Percentiles rank a stretch among this genome's conserved stretches.
These are phyloP conservation scores for Enteromius fasciolatus DNA, from an alignment of 2,797 vertebrate species.

Conservation along the genomic window DNA sequence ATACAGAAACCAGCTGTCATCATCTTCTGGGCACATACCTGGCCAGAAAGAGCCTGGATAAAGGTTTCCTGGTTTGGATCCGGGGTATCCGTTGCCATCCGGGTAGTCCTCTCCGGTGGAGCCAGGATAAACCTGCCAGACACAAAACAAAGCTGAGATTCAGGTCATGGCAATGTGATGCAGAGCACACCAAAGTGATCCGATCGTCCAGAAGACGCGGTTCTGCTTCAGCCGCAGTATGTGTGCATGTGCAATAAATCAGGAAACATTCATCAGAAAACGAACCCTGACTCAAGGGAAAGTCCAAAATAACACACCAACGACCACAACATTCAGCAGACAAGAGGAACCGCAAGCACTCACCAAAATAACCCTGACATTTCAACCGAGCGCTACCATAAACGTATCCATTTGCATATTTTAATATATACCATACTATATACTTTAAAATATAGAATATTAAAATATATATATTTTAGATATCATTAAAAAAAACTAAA, in stretches of 20 bases:
- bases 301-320: constrained; percentile 47
- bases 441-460: neutral
- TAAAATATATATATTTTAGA: too few relatives aligned
- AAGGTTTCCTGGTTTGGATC: constrained; percentile 85
- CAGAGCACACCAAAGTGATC: neutral
- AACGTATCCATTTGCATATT: neutral
- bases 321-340: neutral
- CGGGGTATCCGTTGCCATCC: constrained; percentile 82
- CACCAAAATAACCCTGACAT: neutral
- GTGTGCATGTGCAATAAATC: constrained; percentile 46
- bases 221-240: constrained; percentile 31
- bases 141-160: constrained; percentile 3
- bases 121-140: constrained; percentile 70
- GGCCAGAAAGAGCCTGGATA: constrained; percentile 90
- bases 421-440: neutral
- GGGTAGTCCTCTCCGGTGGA: constrained; percentile 91
- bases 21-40: constrained; percentile 74
- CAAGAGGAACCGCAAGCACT: neutral
- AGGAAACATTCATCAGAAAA: constrained; percentile 53
- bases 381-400: neutral
- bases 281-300: constrained; percentile 52
- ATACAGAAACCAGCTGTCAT: neutral
- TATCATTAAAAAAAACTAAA: neutral
- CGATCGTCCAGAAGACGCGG: constrained; percentile 27
- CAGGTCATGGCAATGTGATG: neutral